Conservation (phyloP, 2,113 vertebrate genomes). For the Noturus placidus region DNA sequence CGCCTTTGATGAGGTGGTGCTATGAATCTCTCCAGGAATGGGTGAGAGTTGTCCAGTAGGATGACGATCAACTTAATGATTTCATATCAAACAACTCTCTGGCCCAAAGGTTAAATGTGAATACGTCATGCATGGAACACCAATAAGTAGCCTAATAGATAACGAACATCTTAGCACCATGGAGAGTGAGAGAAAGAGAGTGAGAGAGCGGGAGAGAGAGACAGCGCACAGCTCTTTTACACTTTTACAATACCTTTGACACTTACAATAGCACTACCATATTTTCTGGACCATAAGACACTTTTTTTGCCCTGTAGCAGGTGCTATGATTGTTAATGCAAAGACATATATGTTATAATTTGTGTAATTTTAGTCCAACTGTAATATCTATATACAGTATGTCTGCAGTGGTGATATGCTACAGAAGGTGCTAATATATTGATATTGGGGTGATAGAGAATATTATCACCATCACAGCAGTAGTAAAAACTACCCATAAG, state of each 20-base stretch:
- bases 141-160: conserved; percentile 60
- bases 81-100: conserved; percentile 45
- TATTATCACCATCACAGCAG: not conserved
- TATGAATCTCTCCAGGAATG: conserved; percentile 37
- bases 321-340: not conserved
- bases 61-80: conserved; percentile 35
- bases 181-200: conserved; percentile 55
- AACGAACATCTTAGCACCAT: conserved; percentile 60
- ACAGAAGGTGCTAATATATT: not conserved
- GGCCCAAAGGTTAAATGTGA: conserved; percentile 48
- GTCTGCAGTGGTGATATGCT: not conserved
- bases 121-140: conserved; percentile 68
- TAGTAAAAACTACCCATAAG: not conserved
- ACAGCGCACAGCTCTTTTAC: conserved; percentile 23
- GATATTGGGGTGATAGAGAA: not conserved
- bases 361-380: not conserved
- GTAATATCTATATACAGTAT: not conserved
- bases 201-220: conserved; percentile 16
- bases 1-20: conserved; percentile 21
- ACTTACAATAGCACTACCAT: not conserved
- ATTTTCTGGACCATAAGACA: conserved; percentile 3
- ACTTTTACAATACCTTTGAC: conserved; percentile 17
- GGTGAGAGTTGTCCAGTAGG: conserved; percentile 25
- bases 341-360: not conserved
- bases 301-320: not conserved